Base-by-base conservation (phyloP, 1,140 invertebrate species). In the Argopecten irradians region DNA sequence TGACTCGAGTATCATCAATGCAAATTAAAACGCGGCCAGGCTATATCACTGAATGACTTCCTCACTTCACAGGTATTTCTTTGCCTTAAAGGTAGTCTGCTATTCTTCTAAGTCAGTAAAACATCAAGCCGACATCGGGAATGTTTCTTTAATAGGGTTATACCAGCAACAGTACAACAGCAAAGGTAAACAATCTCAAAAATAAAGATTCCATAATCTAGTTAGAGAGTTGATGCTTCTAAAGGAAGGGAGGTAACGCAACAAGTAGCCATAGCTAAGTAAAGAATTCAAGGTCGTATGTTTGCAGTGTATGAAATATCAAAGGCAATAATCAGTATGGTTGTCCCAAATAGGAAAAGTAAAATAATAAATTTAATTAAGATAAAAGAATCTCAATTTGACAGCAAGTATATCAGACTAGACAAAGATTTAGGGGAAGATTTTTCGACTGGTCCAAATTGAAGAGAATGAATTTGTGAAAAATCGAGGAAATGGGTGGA, bases 41-140 rank as follows among this genome's bases (percentile, higher is more conserved):
- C 55, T 28, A 71, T 71, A 71, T 71, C 55, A 71, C 22, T 71
- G 55, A 71, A 71, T 71, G 55, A 71, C 55, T 71, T 71, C 55
- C 55, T 71, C 55, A 71, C 55, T 71, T 71, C 55, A 71, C 55
- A 71, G 55, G 55, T 71, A 71, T 71, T n/a, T 71, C n/a, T 5
- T n/a, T n/a, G 43, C 14, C 7, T 13, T 55, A 19, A 19, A 71
- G 5, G n/a, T 71, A 71, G 55, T 71, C 22, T 28, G 7, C 22
- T 28, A 71, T 71, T 71, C 55, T 28, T 8, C n/a, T 5, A 55
- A 55, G 55, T 1, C 16, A 55, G 43, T 55, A 55, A 55, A 55
- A n/a, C n/a, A n/a, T n/a, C n/a, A n/a, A n/a, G 43, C 19, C 13
- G 43, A 19, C 43, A 16, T 46, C 22, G 43, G n/a, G 43, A 46